Evolutionary conservation across 2,797 vertebrate species (phyloP).

Genomic region (Chaenodraco wilsoni): DNA sequence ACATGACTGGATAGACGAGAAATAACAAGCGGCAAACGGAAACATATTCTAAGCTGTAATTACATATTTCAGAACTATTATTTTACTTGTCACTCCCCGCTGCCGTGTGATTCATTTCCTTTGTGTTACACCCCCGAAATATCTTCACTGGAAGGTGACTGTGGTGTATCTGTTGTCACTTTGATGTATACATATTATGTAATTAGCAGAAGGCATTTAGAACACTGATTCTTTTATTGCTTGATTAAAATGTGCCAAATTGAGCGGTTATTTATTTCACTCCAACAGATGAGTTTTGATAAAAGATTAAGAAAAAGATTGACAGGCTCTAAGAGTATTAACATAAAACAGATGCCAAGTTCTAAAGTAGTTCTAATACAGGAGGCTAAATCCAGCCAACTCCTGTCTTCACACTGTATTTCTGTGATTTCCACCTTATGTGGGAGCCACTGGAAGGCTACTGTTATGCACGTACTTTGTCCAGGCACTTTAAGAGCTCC

Average conservation of each 20-base stretch:
- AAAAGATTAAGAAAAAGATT: conserved; percentile 48
- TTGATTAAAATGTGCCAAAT: conserved; percentile 55
- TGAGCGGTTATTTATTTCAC: conserved; percentile 46
- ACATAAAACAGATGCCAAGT: conserved; percentile 32
- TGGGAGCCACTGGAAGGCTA: conserved; percentile 50
- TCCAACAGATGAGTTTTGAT: conserved; percentile 26
- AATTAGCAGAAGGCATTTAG: conserved; percentile 49
- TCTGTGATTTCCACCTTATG: conserved; percentile 57
- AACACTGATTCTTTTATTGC: conserved; percentile 38
- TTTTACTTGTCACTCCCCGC: conserved; percentile 58
- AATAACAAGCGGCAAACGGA: conserved; percentile 54
- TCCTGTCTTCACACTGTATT: conserved; percentile 30
- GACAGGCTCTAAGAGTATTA: conserved; percentile 27
- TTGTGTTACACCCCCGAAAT: conserved; percentile 44
- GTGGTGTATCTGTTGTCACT: conserved; percentile 54
- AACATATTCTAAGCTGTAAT: conserved; percentile 57
- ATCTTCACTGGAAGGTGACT: conserved; percentile 50
- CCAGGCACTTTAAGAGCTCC: conserved; percentile 61
- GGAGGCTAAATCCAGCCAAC: conserved; percentile 32
- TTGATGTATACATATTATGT: conserved; percentile 53
- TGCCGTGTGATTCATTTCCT: conserved; percentile 35
- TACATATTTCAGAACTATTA: conserved; percentile 59
- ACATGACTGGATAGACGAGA: conserved; percentile 44
- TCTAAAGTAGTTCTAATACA: conserved; percentile 20
- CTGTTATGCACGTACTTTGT: conserved; percentile 51